These are phyloP conservation scores for Melanotaenia maccullochi DNA, from an alignment of 2,797 vertebrate genomes.

Conservation along the genomic window DNA sequence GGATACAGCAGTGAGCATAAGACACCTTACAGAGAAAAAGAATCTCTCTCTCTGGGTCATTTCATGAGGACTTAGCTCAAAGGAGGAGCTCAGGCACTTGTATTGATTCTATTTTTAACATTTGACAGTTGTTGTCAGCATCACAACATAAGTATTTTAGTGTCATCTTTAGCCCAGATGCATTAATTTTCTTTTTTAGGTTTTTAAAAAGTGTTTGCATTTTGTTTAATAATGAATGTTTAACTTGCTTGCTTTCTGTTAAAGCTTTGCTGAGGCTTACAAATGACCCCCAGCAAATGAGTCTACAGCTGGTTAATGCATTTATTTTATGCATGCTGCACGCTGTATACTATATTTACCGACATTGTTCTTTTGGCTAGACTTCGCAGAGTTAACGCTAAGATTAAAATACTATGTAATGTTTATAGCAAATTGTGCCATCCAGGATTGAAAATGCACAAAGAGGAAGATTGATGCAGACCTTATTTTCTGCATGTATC, in stretches of 20 bases:
- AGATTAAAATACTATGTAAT: slow-evolving; percentile 24
- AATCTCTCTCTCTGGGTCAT: slow-evolving; percentile 25
- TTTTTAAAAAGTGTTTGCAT: slow-evolving; percentile 36
- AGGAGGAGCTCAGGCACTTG: neutral
- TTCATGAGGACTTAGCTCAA: slow-evolving; percentile 19
- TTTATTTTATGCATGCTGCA: slow-evolving; percentile 37
- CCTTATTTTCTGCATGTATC: slow-evolving; percentile 33
- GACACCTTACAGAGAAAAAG: slow-evolving; percentile 13
- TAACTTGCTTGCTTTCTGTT: slow-evolving; percentile 40
- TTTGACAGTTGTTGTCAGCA: slow-evolving; percentile 26
- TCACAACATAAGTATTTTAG: slow-evolving; percentile 21
- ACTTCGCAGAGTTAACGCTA: slow-evolving; percentile 30
- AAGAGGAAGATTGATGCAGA: slow-evolving; percentile 42
- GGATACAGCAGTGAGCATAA: slow-evolving; percentile 6
- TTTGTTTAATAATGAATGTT: slow-evolving; percentile 52
- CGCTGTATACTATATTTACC: slow-evolving; percentile 43
- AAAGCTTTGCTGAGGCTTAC: slow-evolving; percentile 36
- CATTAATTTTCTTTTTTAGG: slow-evolving; percentile 1
- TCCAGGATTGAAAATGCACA: slow-evolving; percentile 42
- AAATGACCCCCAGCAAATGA: slow-evolving; percentile 43
- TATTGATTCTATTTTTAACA: slow-evolving; percentile 36
- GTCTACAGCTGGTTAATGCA: slow-evolving; percentile 46
- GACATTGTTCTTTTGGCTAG: slow-evolving; percentile 25
- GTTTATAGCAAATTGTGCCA: slow-evolving; percentile 28
- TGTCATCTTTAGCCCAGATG: slow-evolving; percentile 26